Percentiles rank a stretch among this genome's conserved stretches.
Evolutionary conservation across 2,113 vertebrate species (phyloP).

Genomic region (Chionis minor): DNA sequence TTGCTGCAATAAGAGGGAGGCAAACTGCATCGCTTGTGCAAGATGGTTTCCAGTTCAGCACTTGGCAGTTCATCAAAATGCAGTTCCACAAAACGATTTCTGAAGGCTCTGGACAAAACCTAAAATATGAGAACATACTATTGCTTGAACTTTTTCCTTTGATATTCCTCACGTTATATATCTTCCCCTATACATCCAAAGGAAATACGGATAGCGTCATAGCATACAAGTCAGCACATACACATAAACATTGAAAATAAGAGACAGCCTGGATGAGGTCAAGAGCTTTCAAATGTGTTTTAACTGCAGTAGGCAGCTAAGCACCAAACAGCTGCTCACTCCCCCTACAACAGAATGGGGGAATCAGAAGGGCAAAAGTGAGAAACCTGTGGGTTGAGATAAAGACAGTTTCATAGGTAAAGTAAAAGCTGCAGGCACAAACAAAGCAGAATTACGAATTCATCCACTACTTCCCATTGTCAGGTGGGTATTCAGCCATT

Average conservation of each 20-base stretch:
- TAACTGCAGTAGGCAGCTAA: not conserved
- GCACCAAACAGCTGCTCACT: not conserved
- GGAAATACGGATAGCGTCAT: not conserved
- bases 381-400: not conserved
- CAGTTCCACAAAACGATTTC: slow-evolving; percentile 96
- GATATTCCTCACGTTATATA: not conserved
- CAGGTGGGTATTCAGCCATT: not conserved
- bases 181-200: not conserved
- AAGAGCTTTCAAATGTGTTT: not conserved
- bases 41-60: slow-evolving; percentile 89
- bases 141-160: not conserved
- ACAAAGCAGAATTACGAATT: not conserved
- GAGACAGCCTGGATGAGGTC: not conserved
- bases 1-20: slow-evolving; percentile 93
- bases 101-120: slow-evolving; percentile 95
- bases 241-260: not conserved
- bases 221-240: not conserved
- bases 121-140: slow-evolving; percentile 35
- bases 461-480: not conserved
- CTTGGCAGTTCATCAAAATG: slow-evolving; percentile 96
- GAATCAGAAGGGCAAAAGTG: not conserved
- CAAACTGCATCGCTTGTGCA: slow-evolving; percentile 90
- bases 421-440: not conserved
- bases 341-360: not conserved
- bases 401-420: not conserved